Evolutionary conservation across 2,113 vertebrate genomes (phyloP).

Genomic region (Labeo rohita): DNA sequence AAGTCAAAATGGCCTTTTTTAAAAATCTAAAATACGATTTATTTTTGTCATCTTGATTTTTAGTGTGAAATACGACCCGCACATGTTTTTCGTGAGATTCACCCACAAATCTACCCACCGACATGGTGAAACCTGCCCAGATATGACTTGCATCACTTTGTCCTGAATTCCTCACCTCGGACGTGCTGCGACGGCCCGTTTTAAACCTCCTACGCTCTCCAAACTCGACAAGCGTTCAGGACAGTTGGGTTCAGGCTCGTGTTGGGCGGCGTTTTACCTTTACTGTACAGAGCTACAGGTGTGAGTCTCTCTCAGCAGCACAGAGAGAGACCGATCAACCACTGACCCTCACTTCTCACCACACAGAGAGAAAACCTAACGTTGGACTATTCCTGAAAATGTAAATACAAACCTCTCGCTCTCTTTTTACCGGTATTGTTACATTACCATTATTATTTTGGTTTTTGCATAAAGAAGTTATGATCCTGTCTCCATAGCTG

Average conservation of each 20-base stretch:
- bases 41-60: background rate
- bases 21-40: background rate
- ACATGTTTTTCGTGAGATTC: conserved; percentile 18
- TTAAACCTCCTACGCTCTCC: background rate
- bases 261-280: conserved; percentile 6
- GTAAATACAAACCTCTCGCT: conserved; percentile 32
- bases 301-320: conserved; percentile 37
- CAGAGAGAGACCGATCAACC: conserved; percentile 27
- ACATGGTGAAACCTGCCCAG: background rate
- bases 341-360: conserved; percentile 40
- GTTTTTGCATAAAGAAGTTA: background rate
- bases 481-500: conserved; percentile 19
- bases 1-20: background rate
- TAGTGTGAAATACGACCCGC: background rate
- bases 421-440: background rate
- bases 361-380: conserved; percentile 15
- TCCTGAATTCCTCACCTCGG: background rate
- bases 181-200: background rate
- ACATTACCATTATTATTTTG: background rate
- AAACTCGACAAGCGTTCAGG: background rate
- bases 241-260: background rate
- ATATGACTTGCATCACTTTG: background rate
- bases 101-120: background rate
- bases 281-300: conserved; percentile 29
- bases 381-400: conserved; percentile 29